phyloP scores from a whole-genome alignment of 2,113 vertebrate species.

The Nestor notabilis region DNA sequence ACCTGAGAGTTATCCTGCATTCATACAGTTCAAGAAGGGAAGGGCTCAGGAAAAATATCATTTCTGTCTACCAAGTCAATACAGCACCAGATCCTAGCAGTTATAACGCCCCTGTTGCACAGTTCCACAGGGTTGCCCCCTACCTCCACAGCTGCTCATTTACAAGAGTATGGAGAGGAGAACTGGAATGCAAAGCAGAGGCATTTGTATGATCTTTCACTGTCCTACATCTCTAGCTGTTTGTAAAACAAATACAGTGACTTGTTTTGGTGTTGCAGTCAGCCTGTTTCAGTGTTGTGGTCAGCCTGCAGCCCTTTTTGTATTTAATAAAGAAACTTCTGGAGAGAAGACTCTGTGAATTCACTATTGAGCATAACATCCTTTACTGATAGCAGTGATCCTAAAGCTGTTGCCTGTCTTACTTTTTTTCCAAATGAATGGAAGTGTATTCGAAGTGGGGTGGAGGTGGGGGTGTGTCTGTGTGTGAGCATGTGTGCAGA shows the following conservation, averaged over 20 bases:
- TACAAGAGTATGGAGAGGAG: constrained; percentile 23
- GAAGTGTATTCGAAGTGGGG: neutral
- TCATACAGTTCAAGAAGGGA: constrained; percentile 27
- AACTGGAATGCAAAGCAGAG: constrained; percentile 34
- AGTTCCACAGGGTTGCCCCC: constrained; percentile 19
- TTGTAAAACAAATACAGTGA: constrained; percentile 18
- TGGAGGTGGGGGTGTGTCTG: neutral
- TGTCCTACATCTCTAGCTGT: neutral
- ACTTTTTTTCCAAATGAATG: neutral
- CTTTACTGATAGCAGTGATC: neutral
- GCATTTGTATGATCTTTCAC: neutral
- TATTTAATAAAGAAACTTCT: constrained; percentile 66
- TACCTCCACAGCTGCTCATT: constrained; percentile 10
- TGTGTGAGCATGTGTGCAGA: neutral
- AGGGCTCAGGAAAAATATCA: constrained; percentile 9
- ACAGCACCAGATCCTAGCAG: neutral
- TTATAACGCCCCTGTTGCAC: neutral
- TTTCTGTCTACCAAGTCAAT: neutral
- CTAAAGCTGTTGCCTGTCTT: neutral
- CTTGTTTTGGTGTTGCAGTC: constrained; percentile 26
- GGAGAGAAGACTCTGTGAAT: constrained; percentile 59
- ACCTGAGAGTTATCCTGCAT: constrained; percentile 13
- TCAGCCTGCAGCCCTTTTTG: constrained; percentile 33
- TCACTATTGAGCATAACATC: constrained; percentile 4
- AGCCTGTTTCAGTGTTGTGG: constrained; percentile 29